Evolutionary conservation across 2,797 vertebrate species (phyloP).

Genomic region (Hypotaenidia okinawae): DNA sequence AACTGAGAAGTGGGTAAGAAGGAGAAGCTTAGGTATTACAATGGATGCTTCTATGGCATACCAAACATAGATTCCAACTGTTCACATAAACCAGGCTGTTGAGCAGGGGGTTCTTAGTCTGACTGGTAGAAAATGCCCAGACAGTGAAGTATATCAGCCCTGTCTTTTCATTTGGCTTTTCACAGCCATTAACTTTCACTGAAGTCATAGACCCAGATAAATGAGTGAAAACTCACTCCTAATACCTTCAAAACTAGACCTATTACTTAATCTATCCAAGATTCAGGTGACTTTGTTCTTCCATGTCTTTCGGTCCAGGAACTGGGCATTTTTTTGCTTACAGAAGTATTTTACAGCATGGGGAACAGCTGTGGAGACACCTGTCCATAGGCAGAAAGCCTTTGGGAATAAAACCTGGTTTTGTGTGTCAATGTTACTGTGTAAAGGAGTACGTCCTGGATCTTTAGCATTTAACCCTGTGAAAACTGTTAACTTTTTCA

Average conservation of each 20-base stretch:
- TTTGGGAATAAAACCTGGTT: neutral
- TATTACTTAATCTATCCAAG: neutral
- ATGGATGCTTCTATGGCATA: neutral
- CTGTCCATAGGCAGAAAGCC: neutral
- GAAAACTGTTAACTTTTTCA: neutral
- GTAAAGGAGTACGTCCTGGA: fast-evolving
- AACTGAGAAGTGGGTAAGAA: neutral
- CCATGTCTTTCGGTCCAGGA: neutral
- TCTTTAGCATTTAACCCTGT: neutral
- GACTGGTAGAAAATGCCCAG: neutral
- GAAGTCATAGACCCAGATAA: neutral
- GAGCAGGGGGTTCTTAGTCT: neutral
- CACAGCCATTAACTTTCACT: neutral
- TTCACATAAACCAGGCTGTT: fast-evolving
- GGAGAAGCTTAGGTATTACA: neutral
- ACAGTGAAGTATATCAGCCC: neutral
- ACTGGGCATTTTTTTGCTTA: neutral
- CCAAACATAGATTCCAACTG: fast-evolving
- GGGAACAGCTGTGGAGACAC: neutral
- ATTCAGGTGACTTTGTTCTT: neutral
- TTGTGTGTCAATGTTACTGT: neutral
- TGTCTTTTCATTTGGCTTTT: neutral
- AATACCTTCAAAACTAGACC: neutral
- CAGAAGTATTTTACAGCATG: neutral
- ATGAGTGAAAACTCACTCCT: neutral